Evolutionary conservation across 2,113 vertebrate genomes (phyloP).

Genomic region (Microtus ochrogaster): DNA sequence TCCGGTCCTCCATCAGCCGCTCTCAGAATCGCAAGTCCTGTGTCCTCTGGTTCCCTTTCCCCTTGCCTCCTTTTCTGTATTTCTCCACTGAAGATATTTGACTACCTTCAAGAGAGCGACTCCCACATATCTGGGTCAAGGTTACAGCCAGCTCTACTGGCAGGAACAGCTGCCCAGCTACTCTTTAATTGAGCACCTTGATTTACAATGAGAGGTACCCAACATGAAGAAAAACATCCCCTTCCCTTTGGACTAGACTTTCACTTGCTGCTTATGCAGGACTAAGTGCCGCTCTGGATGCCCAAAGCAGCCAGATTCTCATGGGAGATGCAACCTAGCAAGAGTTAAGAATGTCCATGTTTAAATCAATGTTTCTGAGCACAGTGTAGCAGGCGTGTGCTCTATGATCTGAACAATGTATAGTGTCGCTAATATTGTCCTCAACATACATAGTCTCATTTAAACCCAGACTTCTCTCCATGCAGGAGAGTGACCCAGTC

Average conservation of each 20-base stretch:
- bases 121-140: background rate
- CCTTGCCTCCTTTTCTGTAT: conserved; percentile 26
- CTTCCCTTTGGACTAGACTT: background rate
- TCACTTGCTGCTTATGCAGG: background rate
- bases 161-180: background rate
- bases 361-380: background rate
- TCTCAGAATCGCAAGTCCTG: background rate
- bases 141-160: background rate
- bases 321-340: background rate
- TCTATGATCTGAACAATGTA: background rate
- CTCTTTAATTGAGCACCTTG: conserved; percentile 10
- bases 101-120: background rate
- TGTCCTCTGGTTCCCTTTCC: conserved; percentile 28
- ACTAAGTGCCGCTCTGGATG: background rate
- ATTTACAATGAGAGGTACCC: background rate
- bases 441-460: background rate
- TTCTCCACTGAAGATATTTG: conserved; percentile 19
- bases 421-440: background rate
- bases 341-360: background rate
- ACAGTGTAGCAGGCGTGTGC: background rate
- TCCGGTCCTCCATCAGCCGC: background rate
- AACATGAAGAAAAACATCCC: background rate
- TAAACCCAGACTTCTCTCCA: background rate
- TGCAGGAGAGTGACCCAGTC: background rate
- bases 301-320: background rate